Evolutionary conservation across 2,797 vertebrate genomes (phyloP), one percentile per base, ranked within the genome.

Genomic region (Okamejei kenojei): DNA sequence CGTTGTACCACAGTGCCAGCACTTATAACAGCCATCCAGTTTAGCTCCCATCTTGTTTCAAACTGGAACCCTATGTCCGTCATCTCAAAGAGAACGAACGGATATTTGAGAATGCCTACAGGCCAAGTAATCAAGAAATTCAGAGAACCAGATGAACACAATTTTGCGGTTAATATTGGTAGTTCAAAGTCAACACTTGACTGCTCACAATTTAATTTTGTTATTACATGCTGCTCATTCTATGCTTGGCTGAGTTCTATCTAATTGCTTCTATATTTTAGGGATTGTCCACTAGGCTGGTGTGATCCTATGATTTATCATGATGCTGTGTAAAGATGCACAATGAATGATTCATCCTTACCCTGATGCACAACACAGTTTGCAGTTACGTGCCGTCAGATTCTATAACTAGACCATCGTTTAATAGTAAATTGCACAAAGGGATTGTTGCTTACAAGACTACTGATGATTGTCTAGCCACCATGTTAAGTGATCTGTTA

Each of bases 151-250:
- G 26, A 61, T 58, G 81, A 61, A 54, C 58, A 86, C 15, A 63
- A 13, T 63, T 86, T 86, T 86, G 61, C n/a, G 82, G 61, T 86
- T 86, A 61, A 63, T 63, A 86, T n/a, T 86, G n/a, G 82, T 63
- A 63, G 54, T 84, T 61, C 61, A 58, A 84, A 84, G 58, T 58
- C 58, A 13, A 63, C 11, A 58, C 61, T 65, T 61, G 82, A 63
- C 63, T n/a, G 26, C 45, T 29, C 63, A 13, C n/a, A 86, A 86
- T 86, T 86, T 63, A 63, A 58, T 32, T 86, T 19, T 63, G 29
- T 86, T 61, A 86, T 86, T 65, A 65, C n/a, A n/a, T 61, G 26
- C 58, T 86, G 82, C 61, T 86, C 58, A 63, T 86, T 86, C 63
- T 86, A 63, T 86, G 82, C 54, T 15, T 63, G 82, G 15, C 82